phyloP scores from a whole-genome alignment of 2,888 invertebrate species.

The Andrena trimmerana region DNA sequence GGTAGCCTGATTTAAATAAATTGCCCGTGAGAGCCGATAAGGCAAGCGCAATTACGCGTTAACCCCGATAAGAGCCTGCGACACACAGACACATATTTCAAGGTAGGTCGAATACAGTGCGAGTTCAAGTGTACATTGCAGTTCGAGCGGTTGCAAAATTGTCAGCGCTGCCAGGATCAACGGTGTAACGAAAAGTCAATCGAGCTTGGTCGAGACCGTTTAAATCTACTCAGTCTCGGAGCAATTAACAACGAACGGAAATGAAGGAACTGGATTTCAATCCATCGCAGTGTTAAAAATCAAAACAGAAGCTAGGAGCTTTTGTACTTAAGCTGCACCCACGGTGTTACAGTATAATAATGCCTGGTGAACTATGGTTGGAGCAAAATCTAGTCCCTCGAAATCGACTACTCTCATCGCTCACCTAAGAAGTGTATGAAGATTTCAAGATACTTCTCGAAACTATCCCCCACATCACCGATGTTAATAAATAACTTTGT shows the following conservation, averaged over 20 bases:
- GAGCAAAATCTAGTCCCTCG: background rate
- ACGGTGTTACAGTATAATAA: background rate
- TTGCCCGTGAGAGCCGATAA: background rate
- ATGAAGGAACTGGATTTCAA: background rate
- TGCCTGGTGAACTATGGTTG: background rate
- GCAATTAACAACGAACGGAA: background rate
- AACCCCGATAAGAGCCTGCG: slow-evolving; percentile 70
- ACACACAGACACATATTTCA: slow-evolving; percentile 82
- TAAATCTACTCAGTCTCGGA: background rate
- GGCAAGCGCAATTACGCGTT: slow-evolving; percentile 5
- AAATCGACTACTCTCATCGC: background rate
- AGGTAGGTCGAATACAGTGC: slow-evolving; percentile 73
- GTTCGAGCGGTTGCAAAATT: slow-evolving; percentile 33
- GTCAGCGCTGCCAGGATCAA: slow-evolving; percentile 2
- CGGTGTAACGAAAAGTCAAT: background rate
- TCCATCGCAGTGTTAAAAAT: slow-evolving; percentile 1
- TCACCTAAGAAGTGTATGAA: too few species aligned
- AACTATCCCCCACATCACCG: too few species aligned
- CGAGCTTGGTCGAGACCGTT: background rate
- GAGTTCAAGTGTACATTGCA: slow-evolving; percentile 44
- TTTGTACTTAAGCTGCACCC: background rate
- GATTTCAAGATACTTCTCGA: too few species aligned
- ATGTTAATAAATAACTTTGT: too few species aligned
- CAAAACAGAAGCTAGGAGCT: background rate
- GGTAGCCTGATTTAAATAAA: slow-evolving; percentile 17